These are phyloP conservation scores for Coryphaenoides rupestris DNA, from an alignment of 2,113 vertebrate genomes.

Conservation along the genomic window DNA sequence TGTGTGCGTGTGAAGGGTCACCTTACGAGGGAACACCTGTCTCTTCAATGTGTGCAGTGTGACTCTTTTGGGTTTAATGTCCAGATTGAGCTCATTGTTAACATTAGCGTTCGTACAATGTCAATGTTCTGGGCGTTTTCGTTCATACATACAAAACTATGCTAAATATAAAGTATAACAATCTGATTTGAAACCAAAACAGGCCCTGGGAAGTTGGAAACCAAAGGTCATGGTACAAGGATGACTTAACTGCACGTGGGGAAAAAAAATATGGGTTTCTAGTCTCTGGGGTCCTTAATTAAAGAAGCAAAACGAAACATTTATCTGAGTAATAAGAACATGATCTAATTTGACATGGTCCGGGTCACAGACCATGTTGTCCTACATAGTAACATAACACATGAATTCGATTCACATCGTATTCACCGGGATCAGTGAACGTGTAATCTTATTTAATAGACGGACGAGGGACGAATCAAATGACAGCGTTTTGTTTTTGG, in stretches of 20 bases:
- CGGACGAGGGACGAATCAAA: constrained; percentile 1
- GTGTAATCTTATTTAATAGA: constrained; percentile 13
- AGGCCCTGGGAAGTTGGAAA: background rate
- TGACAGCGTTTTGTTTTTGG: constrained; percentile 12
- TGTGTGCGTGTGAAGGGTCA: background rate
- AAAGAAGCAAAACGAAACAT: background rate
- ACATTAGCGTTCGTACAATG: background rate
- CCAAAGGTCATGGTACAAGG: background rate
- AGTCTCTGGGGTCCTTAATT: background rate
- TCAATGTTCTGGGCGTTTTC: background rate
- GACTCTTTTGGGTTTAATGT: too few species aligned
- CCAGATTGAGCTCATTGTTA: background rate
- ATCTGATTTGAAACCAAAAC: background rate
- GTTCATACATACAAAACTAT: background rate
- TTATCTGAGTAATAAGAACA: constrained; percentile 12
- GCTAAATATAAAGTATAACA: background rate
- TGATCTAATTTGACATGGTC: constrained; percentile 35
- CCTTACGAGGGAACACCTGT: too few species aligned
- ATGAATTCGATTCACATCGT: constrained; percentile 5
- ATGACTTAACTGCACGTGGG: background rate
- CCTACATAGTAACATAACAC: constrained; percentile 30
- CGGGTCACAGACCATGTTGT: constrained; percentile 1
- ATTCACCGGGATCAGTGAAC: background rate
- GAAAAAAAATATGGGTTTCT: background rate
- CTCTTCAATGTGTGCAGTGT: too few species aligned